Conservation (phyloP, 2,113 vertebrate genomes). For the Brienomyrus longianalis region DNA sequence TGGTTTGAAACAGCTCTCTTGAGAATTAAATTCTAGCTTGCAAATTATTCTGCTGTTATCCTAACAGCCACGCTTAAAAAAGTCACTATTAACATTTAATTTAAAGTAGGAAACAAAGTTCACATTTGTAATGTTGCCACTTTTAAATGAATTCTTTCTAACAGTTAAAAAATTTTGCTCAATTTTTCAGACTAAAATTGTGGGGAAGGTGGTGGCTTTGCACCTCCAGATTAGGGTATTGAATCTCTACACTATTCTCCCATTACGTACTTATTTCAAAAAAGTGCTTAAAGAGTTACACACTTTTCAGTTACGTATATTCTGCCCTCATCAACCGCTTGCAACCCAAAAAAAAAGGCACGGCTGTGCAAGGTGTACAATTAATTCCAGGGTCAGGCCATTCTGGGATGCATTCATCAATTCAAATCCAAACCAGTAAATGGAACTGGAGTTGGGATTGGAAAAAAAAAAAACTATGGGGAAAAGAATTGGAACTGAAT, state of each 20-base stretch:
- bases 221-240: neutral
- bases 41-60: conserved; percentile 71
- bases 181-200: neutral
- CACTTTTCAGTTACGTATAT: neutral
- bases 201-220: neutral
- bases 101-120: conserved; percentile 45
- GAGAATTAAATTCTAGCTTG: conserved; percentile 72
- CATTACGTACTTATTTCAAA: neutral
- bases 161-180: neutral
- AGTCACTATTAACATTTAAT: conserved; percentile 57
- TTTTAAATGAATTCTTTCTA: neutral
- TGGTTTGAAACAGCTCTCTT: conserved; percentile 71
- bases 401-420: no score
- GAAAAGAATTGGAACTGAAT: no score
- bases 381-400: neutral
- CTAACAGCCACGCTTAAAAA: conserved; percentile 70
- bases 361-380: neutral
- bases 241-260: neutral
- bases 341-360: neutral
- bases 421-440: no score
- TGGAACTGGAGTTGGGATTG: no score
- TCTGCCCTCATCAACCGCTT: neutral
- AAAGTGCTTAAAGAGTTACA: neutral
- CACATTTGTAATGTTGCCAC: conserved; percentile 29
- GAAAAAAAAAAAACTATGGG: no score